Conservation (phyloP, 1,140 invertebrate species). For the Ceratosolen fusciceps region DNA sequence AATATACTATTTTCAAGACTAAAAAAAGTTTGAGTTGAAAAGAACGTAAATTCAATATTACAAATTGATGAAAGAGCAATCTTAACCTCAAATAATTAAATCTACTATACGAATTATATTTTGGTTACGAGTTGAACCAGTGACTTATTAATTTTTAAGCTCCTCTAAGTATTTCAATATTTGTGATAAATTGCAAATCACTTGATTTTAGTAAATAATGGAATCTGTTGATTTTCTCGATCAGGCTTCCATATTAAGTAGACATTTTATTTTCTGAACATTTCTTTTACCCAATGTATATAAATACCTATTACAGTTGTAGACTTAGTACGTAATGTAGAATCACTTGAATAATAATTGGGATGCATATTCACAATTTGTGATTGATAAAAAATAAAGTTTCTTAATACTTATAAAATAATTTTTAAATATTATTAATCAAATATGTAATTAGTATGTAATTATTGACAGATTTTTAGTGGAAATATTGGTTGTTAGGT, state of each 20-base stretch:
- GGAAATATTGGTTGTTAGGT: too few relatives aligned
- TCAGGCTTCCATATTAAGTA: conserved; percentile 10
- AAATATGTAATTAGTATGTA: too few relatives aligned
- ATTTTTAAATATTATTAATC: too few relatives aligned
- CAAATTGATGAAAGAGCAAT: neutral
- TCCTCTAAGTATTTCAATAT: neutral
- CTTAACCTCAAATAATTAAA: conserved; percentile 25
- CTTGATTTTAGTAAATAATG: neutral
- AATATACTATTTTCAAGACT: too few relatives aligned
- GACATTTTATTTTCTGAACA: conserved; percentile 25
- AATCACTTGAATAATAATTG: neutral
- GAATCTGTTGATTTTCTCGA: neutral
- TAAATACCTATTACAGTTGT: neutral
- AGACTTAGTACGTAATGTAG: neutral
- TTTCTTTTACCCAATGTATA: neutral
- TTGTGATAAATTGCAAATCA: neutral
- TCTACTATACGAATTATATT: neutral
- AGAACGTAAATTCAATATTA: neutral
- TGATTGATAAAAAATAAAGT: too few relatives aligned
- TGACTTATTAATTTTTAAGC: neutral
- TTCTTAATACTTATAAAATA: too few relatives aligned
- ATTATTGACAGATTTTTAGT: too few relatives aligned
- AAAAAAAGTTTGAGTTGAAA: neutral
- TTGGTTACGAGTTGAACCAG: neutral
- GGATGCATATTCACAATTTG: neutral